Conservation (phyloP, 2,797 vertebrate genomes). For the Argentina silus region DNA sequence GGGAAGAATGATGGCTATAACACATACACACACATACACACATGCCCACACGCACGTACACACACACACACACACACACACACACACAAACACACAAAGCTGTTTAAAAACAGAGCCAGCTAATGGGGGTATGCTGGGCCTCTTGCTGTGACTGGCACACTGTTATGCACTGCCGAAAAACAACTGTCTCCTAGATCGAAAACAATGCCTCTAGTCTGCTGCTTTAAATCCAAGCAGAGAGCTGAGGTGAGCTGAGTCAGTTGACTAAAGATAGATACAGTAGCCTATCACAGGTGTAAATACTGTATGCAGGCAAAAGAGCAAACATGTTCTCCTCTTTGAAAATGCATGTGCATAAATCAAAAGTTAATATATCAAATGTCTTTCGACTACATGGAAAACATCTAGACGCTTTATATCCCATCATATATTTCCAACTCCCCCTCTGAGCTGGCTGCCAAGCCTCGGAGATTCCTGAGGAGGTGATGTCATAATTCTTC, state of each 20-base stretch:
- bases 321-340: background rate
- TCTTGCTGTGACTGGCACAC: background rate
- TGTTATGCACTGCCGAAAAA: background rate
- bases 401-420: slow-evolving; percentile 15
- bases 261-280: too few relatives aligned
- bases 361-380: too few relatives aligned
- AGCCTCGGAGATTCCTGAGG: slow-evolving; percentile 12
- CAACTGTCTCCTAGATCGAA: background rate
- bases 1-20: background rate
- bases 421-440: slow-evolving; percentile 32
- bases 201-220: background rate
- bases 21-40: background rate
- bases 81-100: background rate
- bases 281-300: background rate
- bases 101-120: background rate
- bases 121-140: slow-evolving; percentile 1
- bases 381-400: too few relatives aligned
- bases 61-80: background rate
- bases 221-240: background rate
- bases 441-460: slow-evolving; percentile 18
- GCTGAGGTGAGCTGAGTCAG: too few relatives aligned
- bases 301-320: background rate
- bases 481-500: slow-evolving; percentile 66
- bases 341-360: slow-evolving; percentile 3
- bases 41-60: too few relatives aligned